Evolutionary conservation across 2,113 vertebrate species (phyloP).

Genomic region (Anas platyrhynchos): DNA sequence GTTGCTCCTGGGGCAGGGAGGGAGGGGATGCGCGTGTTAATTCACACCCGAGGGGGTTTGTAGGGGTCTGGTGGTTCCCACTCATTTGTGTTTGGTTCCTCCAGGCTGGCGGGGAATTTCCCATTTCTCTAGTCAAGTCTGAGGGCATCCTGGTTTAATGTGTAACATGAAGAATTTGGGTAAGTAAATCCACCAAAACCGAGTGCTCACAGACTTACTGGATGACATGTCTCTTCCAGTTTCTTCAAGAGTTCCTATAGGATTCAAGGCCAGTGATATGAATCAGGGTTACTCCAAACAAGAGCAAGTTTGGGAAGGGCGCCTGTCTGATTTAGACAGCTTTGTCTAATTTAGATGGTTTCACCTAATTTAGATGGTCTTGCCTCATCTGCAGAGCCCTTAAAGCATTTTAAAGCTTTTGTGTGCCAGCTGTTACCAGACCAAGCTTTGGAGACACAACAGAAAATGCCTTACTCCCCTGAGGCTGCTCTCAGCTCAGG

Average conservation of each 20-base stretch:
- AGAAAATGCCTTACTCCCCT: background rate
- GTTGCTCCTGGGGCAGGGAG: background rate
- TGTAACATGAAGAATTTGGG: background rate
- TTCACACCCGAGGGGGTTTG: background rate
- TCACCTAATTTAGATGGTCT: background rate
- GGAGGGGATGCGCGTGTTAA: background rate
- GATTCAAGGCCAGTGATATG: background rate
- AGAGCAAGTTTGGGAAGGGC: background rate
- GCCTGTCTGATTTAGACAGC: background rate
- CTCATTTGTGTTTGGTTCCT: background rate
- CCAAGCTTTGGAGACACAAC: background rate
- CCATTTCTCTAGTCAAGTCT: background rate
- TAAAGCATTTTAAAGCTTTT: background rate
- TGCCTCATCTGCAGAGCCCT: background rate
- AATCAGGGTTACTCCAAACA: background rate
- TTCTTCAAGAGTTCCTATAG: background rate
- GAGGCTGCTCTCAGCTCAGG: background rate
- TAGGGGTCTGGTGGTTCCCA: background rate
- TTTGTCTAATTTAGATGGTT: background rate
- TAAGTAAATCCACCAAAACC: background rate
- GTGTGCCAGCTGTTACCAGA: background rate
- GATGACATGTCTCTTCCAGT: no score
- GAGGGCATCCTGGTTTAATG: background rate
- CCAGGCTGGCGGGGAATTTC: background rate
- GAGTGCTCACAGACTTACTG: background rate